A percentile compares a stretch with the other conserved stretches of the same genome.
Evolutionary conservation across 2,113 vertebrate genomes (phyloP).

Genomic region (Ammodytes dubius): DNA sequence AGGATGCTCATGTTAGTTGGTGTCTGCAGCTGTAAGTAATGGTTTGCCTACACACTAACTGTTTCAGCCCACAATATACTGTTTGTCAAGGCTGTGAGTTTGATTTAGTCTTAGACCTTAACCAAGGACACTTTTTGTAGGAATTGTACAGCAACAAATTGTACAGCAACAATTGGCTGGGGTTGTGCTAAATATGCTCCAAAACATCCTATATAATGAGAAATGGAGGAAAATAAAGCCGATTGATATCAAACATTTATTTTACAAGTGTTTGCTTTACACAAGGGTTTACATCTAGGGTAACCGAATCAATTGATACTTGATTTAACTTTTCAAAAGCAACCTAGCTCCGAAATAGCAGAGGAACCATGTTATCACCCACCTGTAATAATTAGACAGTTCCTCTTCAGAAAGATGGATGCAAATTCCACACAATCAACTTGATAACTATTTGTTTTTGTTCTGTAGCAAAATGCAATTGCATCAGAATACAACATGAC

Average conservation of each 20-base stretch:
- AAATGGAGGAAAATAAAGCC: neutral
- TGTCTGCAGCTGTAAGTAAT: neutral
- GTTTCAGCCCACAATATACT: neutral
- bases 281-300: neutral
- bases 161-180: too few relatives aligned
- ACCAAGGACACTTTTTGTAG: too few relatives aligned
- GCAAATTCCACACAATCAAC: neutral
- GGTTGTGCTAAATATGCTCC: neutral
- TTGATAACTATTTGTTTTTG: neutral
- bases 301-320: neutral
- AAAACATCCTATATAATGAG: neutral
- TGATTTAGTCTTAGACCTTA: neutral
- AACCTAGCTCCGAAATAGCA: neutral
- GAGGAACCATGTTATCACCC: neutral
- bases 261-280: neutral
- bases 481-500: constrained; percentile 19
- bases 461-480: neutral
- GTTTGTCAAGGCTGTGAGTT: neutral
- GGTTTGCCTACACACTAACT: neutral
- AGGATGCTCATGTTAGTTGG: neutral
- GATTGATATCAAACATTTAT: neutral
- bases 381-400: neutral
- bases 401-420: neutral
- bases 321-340: neutral
- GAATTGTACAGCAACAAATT: too few relatives aligned